These are phyloP conservation scores for Microplitis mediator DNA, from an alignment of 1,140 invertebrate species.

Conservation along the genomic window DNA sequence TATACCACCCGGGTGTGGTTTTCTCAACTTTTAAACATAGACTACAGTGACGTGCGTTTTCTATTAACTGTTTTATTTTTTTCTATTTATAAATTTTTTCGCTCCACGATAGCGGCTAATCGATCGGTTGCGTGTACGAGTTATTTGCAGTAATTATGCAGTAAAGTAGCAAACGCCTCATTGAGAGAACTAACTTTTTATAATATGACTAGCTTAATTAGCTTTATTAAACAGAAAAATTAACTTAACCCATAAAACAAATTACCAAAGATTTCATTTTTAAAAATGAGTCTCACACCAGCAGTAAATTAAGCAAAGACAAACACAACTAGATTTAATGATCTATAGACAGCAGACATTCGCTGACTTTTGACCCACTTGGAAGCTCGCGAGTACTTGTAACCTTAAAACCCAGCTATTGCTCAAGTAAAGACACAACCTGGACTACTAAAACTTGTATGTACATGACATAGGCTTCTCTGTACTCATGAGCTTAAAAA, in stretches of 20 bases:
- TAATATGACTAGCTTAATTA: not conserved
- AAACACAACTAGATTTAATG: slow-evolving; percentile 18
- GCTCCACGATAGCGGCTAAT: not conserved
- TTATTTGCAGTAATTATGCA: slow-evolving; percentile 4
- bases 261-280: no score
- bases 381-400: slow-evolving; percentile 26
- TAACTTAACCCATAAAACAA: no score
- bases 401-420: slow-evolving; percentile 11
- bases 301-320: no score
- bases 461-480: not conserved
- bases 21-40: no score
- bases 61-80: not conserved
- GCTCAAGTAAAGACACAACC: no score
- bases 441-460: no score
- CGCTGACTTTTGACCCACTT: slow-evolving; percentile 45
- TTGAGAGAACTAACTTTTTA: not conserved
- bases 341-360: slow-evolving; percentile 24
- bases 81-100: not conserved
- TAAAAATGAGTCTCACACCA: no score
- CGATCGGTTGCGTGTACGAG: slow-evolving; percentile 13
- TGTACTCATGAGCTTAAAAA: not conserved
- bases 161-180: not conserved
- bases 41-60: not conserved
- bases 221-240: not conserved
- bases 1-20: no score